phyloP scores from a whole-genome alignment of 2,888 invertebrate genomes.

The Troglohyphantes excavatus region DNA sequence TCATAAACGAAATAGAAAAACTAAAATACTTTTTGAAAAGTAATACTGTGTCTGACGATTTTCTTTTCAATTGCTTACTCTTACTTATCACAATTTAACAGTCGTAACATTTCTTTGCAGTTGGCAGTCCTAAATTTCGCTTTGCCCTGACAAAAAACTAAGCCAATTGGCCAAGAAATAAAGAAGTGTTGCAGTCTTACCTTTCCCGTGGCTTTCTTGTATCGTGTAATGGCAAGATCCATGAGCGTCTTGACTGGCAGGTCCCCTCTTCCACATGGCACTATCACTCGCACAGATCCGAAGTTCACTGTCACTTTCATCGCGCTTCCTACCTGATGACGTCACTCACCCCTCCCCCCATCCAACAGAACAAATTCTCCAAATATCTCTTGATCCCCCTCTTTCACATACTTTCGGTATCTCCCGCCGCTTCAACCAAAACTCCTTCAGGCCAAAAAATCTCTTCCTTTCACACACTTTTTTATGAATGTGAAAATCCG shows the following conservation, averaged over 20 bases:
- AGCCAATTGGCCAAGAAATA: background rate
- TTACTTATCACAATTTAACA: no score
- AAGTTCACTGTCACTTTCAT: conserved; percentile 99
- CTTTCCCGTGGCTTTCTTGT: conserved; percentile 97
- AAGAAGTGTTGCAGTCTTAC: conserved; percentile 87
- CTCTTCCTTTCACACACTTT: conserved; percentile 21
- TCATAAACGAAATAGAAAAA: no score
- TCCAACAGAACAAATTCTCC: conserved; percentile 50
- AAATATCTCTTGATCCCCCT: conserved; percentile 48
- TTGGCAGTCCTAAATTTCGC: background rate
- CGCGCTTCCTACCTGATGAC: conserved; percentile 59
- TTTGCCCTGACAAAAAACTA: background rate
- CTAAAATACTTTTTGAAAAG: no score
- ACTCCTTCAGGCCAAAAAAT: background rate
- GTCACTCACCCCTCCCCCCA: conserved; percentile 72
- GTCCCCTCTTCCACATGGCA: conserved; percentile 96
- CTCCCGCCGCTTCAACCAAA: conserved; percentile 56
- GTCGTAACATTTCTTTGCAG: background rate
- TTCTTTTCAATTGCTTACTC: no score
- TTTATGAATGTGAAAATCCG: conserved; percentile 15
- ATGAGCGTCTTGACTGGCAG: conserved; percentile 95
- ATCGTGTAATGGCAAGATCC: conserved; percentile 94
- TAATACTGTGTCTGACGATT: no score
- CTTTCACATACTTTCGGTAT: conserved; percentile 68
- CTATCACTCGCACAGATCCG: conserved; percentile 95